Evolutionary conservation across 1,140 invertebrate species (phyloP).

Genomic region (Saccostrea cuccullata): DNA sequence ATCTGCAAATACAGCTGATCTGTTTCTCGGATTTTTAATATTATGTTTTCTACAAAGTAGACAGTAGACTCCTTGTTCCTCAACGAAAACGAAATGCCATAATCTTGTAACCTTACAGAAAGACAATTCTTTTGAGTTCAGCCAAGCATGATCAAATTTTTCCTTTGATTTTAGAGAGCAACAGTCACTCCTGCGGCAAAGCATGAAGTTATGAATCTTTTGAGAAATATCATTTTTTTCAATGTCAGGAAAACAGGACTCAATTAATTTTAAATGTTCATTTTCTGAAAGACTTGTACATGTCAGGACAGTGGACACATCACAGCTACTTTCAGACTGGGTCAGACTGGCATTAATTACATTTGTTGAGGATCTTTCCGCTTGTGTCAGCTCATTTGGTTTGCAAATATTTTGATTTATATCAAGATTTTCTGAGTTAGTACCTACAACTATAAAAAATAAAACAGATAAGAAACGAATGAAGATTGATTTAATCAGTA

Average conservation of each 20-base stretch:
- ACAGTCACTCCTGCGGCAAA: constrained; percentile 8
- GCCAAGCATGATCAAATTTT: constrained; percentile 41
- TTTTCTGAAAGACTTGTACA: constrained; percentile 38
- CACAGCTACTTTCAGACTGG: not conserved
- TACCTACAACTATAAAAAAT: too few relatives aligned
- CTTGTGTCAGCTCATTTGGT: too few relatives aligned
- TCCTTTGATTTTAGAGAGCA: not conserved
- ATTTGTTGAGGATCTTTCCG: too few relatives aligned
- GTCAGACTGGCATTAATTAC: too few relatives aligned
- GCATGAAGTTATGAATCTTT: constrained; percentile 30
- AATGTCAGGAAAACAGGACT: constrained; percentile 30
- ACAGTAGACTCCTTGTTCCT: constrained; percentile 32
- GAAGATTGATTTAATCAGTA: too few relatives aligned
- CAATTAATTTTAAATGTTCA: constrained; percentile 36
- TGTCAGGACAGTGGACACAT: constrained; percentile 8
- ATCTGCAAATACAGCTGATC: constrained; percentile 33
- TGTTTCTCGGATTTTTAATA: constrained; percentile 36
- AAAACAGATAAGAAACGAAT: too few relatives aligned
- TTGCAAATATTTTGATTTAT: too few relatives aligned
- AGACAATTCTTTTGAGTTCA: constrained; percentile 28
- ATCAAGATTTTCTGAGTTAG: too few relatives aligned
- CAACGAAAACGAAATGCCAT: constrained; percentile 39
- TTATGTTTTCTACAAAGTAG: constrained; percentile 41
- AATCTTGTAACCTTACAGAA: constrained; percentile 33
- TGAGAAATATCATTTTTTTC: constrained; percentile 29